phyloP scores from a whole-genome alignment of 2,113 vertebrate species.

The Callipepla californica region DNA sequence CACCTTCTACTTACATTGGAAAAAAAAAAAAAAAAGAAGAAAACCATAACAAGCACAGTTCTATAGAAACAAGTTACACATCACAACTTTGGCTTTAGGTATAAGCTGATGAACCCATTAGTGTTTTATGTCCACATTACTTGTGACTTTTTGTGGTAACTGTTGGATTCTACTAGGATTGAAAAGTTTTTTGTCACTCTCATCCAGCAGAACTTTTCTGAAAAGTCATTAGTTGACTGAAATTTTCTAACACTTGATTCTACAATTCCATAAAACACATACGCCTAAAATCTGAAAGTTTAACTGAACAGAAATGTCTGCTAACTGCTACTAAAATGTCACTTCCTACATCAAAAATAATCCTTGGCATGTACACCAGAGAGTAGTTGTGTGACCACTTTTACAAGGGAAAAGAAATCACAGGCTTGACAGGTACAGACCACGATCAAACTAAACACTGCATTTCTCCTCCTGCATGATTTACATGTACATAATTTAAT shows the following conservation, averaged over 20 bases:
- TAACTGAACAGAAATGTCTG: neutral
- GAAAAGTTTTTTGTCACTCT: neutral
- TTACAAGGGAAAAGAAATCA: neutral
- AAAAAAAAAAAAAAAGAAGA: neutral
- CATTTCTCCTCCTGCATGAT: neutral
- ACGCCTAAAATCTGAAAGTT: neutral
- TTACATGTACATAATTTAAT: neutral
- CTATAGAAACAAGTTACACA: neutral
- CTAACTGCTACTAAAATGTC: neutral
- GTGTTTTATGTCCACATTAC: neutral
- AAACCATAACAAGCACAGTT: neutral
- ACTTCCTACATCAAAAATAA: neutral
- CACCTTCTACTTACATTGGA: neutral
- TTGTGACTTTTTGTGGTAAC: neutral
- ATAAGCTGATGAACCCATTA: neutral
- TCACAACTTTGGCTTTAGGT: neutral
- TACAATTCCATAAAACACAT: neutral
- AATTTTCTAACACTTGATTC: neutral
- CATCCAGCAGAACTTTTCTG: neutral
- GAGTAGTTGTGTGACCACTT: neutral
- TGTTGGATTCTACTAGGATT: neutral
- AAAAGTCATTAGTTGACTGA: neutral
- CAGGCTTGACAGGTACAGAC: neutral
- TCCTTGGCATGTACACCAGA: neutral
- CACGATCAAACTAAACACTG: neutral